phyloP scores from a whole-genome alignment of 2,797 vertebrate genomes.

The Anguilla marmorata region DNA sequence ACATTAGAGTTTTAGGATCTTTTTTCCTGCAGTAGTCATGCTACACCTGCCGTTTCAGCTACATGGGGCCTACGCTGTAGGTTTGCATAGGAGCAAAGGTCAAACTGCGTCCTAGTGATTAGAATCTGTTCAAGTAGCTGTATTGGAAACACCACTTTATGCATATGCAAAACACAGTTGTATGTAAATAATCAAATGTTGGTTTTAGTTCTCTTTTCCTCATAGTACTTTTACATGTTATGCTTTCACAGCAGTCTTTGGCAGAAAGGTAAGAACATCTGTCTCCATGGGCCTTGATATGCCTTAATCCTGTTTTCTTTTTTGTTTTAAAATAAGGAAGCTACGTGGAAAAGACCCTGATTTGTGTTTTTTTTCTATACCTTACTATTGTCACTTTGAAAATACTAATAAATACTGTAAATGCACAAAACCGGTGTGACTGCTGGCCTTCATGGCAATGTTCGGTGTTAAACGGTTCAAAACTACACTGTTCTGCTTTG shows the following conservation, averaged over 20 bases:
- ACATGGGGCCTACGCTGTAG: neutral
- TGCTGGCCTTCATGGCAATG: neutral
- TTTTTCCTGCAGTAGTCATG: neutral
- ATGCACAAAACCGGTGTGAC: too few species aligned
- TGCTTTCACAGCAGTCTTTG: neutral
- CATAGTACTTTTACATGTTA: neutral
- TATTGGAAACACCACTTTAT: neutral
- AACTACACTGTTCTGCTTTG: too few species aligned
- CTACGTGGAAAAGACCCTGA: neutral
- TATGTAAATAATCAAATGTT: neutral
- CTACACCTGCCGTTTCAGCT: neutral
- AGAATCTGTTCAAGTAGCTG: neutral
- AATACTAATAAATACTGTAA: slow-evolving; percentile 14
- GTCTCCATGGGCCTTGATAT: neutral
- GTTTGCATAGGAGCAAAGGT: neutral
- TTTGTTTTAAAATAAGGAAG: slow-evolving; percentile 11
- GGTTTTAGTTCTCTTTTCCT: neutral
- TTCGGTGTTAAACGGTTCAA: neutral
- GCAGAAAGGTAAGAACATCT: neutral
- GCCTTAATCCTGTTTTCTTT: neutral
- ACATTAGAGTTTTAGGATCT: neutral
- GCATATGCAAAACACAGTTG: neutral
- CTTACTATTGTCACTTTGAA: slow-evolving; percentile 17
- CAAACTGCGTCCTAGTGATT: neutral
- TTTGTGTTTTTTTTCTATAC: neutral